phyloP scores from a whole-genome alignment of 2,888 invertebrate genomes.

The Leptopilina drosophilae region DNA sequence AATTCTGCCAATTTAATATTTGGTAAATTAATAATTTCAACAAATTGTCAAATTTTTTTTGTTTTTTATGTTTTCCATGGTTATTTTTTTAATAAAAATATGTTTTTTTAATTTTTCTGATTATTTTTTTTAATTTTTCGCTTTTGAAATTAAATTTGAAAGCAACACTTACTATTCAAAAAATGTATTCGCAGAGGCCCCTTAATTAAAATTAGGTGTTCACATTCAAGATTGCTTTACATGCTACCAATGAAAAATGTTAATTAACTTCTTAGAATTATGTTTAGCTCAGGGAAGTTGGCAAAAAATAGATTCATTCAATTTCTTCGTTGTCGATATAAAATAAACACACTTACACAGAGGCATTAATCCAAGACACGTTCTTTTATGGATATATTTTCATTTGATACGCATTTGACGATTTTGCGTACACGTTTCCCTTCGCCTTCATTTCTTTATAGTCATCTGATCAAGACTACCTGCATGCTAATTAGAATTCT shows the following conservation, averaged over 20 bases:
- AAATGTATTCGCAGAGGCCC: too few relatives aligned
- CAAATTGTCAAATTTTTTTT: too few relatives aligned
- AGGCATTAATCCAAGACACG: slow-evolving; percentile 10
- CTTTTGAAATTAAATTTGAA: too few relatives aligned
- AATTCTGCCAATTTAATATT: too few relatives aligned
- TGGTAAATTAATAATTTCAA: too few relatives aligned
- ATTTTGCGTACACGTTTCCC: slow-evolving; percentile 59
- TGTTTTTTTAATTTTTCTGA: too few relatives aligned
- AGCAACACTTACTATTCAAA: too few relatives aligned
- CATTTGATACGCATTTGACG: slow-evolving; percentile 66
- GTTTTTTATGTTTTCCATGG: too few relatives aligned
- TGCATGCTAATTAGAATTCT: slow-evolving; percentile 66
- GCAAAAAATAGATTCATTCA: slow-evolving; percentile 16
- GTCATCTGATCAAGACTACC: slow-evolving; percentile 67
- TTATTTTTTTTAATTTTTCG: too few relatives aligned
- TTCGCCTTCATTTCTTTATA: slow-evolving; percentile 54
- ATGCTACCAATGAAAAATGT: neutral
- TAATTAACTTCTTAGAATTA: slow-evolving; percentile 25
- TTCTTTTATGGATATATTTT: slow-evolving; percentile 57
- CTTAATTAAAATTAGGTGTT: neutral
- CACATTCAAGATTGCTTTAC: neutral
- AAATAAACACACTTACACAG: neutral
- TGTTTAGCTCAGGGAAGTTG: neutral
- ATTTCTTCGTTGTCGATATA: neutral
- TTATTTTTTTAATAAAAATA: too few relatives aligned